phyloP scores from a whole-genome alignment of 2,113 vertebrate species.

The Danionella cerebrum region DNA sequence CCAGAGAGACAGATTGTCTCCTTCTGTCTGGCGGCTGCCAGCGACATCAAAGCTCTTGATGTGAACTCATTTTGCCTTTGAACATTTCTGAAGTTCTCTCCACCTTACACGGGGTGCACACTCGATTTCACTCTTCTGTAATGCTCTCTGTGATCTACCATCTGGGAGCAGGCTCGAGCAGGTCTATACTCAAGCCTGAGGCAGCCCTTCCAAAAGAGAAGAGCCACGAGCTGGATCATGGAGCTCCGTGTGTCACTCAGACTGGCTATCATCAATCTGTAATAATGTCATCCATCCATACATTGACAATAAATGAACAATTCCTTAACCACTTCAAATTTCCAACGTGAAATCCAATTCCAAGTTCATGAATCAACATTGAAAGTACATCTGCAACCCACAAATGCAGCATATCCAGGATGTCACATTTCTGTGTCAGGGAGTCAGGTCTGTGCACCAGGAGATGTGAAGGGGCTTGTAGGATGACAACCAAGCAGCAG shows the following conservation, averaged over 20 bases:
- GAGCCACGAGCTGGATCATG: background rate
- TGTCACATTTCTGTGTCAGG: too few species aligned
- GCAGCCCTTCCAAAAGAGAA: background rate
- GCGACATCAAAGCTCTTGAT: slow-evolving; percentile 32
- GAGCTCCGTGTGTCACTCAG: background rate
- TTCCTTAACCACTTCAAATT: too few species aligned
- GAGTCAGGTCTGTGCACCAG: too few species aligned
- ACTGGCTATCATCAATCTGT: background rate
- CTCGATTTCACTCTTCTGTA: background rate
- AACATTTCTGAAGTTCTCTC: slow-evolving; percentile 23
- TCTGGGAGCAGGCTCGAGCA: slow-evolving; percentile 22
- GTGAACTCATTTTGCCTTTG: slow-evolving; percentile 26
- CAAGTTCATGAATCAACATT: too few species aligned
- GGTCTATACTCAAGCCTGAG: slow-evolving; percentile 2
- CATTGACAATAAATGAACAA: too few species aligned
- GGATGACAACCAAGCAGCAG: too few species aligned
- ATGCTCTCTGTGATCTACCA: background rate
- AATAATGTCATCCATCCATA: background rate
- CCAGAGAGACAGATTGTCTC: slow-evolving; percentile 31
- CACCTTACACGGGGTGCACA: background rate
- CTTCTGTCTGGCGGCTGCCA: slow-evolving; percentile 28
- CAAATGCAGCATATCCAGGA: too few species aligned
- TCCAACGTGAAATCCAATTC: too few species aligned
- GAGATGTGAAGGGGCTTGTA: too few species aligned
- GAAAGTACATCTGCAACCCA: too few species aligned